Evolutionary conservation across 1,140 invertebrate genomes (phyloP).

Genomic region (Sminthurides bifidus): DNA sequence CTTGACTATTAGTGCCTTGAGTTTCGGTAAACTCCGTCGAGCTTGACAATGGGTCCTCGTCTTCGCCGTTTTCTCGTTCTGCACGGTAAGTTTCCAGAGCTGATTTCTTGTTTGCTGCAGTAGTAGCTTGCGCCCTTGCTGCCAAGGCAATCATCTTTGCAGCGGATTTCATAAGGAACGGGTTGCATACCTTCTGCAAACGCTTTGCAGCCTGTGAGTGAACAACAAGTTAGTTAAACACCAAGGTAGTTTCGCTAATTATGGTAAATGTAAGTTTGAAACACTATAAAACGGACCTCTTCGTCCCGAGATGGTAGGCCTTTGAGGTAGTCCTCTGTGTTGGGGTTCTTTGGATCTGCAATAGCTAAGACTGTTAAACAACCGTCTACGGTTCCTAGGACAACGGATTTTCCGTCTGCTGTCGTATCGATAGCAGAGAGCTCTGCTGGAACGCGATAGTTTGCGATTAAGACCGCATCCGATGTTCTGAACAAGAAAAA

Average conservation of each 20-base stretch:
- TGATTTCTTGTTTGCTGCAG: background rate
- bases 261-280: background rate
- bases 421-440: constrained; percentile 72
- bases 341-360: constrained; percentile 58
- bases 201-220: constrained; percentile 17
- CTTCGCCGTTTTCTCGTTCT: background rate
- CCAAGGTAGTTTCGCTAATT: background rate
- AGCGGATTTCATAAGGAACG: constrained; percentile 19
- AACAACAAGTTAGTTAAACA: constrained; percentile 1
- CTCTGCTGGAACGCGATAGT: constrained; percentile 84
- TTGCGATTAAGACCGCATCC: constrained; percentile 80
- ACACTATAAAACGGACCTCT: constrained; percentile 39
- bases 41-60: background rate
- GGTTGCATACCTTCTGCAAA: constrained; percentile 12
- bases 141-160: constrained; percentile 27
- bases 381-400: constrained; percentile 84
- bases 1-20: background rate
- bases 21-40: constrained; percentile 1
- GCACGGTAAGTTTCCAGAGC: background rate
- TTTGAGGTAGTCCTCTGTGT: constrained; percentile 52
- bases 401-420: constrained; percentile 64
- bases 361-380: constrained; percentile 84
- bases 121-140: constrained; percentile 2
- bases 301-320: constrained; percentile 58
- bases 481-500: constrained; percentile 47